These are phyloP conservation scores for Rallus limicola DNA, from an alignment of 2,113 vertebrate genomes.

Conservation along the genomic window DNA sequence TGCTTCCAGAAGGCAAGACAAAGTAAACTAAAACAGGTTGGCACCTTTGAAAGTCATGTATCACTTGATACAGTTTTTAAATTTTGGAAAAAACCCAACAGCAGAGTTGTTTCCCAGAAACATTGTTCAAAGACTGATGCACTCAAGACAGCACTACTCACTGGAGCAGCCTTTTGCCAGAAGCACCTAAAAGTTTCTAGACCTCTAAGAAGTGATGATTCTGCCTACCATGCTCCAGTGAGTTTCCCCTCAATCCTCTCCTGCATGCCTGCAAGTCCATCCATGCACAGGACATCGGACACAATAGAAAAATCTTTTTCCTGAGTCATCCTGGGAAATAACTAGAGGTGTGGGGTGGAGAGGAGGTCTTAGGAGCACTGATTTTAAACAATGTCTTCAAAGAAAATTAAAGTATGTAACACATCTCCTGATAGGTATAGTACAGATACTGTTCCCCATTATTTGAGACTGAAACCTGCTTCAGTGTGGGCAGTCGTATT, in stretches of 20 bases:
- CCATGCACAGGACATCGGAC: not conserved
- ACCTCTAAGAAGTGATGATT: not conserved
- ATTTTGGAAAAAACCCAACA: not conserved
- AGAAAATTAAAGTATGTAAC: not conserved
- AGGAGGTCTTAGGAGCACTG: not conserved
- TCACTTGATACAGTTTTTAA: not conserved
- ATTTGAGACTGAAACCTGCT: not conserved
- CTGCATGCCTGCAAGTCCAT: not conserved
- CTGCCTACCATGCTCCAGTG: not conserved
- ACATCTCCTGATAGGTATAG: not conserved
- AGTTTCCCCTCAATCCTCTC: not conserved
- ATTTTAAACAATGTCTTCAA: not conserved
- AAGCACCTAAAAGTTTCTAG: not conserved
- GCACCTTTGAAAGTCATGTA: not conserved
- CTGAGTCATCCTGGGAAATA: not conserved
- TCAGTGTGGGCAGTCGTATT: not conserved
- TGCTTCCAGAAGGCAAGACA: not conserved
- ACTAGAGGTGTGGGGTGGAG: accelerated
- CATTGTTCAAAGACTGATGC: not conserved
- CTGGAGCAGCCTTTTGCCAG: not conserved
- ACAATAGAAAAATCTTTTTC: not conserved
- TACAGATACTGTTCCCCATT: not conserved
- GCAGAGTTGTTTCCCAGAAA: not conserved
- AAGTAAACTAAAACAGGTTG: not conserved
- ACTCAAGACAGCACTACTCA: not conserved